Percentiles rank a stretch among this genome's conserved stretches.
Conservation (phyloP, 2,113 vertebrate genomes). For the Poecile atricapillus region DNA sequence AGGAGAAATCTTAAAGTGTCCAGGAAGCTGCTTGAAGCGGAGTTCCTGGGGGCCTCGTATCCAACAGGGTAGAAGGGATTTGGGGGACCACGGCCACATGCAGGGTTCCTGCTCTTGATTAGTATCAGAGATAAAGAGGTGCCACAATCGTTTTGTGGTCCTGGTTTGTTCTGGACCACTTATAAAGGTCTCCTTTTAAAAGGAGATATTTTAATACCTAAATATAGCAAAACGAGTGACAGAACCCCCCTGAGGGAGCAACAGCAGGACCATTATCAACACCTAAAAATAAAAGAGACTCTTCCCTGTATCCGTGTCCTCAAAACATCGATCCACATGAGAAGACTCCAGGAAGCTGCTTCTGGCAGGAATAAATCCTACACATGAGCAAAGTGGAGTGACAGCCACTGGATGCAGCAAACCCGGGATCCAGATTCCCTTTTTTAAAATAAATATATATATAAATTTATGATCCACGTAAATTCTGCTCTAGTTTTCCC, state of each 20-base stretch:
- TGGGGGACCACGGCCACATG: background rate
- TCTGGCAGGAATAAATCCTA: background rate
- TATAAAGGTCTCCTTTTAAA: background rate
- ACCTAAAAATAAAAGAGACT: background rate
- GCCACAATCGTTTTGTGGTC: background rate
- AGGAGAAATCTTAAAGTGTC: background rate
- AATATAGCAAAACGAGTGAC: background rate
- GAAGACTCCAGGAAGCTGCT: background rate
- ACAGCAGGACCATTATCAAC: background rate
- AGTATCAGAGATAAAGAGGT: background rate
- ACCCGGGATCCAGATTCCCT: background rate
- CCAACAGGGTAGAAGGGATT: background rate
- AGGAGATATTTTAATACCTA: background rate
- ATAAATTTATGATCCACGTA: background rate
- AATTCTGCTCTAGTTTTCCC: background rate
- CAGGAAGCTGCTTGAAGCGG: background rate
- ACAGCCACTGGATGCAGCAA: too few species aligned
- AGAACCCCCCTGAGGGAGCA: rapidly evolving
- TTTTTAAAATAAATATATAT: too few species aligned
- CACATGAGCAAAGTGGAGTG: background rate
- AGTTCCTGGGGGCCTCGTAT: background rate
- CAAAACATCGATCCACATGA: background rate
- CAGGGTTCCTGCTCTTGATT: background rate
- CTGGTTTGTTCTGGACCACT: background rate
- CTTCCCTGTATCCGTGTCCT: background rate